Evolutionary conservation across 2,797 vertebrate species (phyloP), one percentile per base, ranked within the genome.

Genomic region (Leucoraja ocellata): DNA sequence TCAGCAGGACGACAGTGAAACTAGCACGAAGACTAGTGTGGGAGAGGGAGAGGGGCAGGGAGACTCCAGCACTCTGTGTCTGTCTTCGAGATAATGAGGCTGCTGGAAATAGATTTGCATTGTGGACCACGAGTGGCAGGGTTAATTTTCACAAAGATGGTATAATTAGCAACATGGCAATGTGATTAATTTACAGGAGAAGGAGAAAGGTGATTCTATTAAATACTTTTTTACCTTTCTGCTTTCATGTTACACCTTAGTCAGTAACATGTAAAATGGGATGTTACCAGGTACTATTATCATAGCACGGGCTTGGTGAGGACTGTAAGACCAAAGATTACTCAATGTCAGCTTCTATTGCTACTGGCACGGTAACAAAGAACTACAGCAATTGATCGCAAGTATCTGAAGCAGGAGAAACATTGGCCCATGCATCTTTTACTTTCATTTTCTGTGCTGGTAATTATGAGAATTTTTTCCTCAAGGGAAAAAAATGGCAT

Each of bases 311-410:
- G 28, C 5, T 71, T 91, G 63, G 71, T 16, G 39, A 63, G 71
- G 5, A 68, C 63, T n/a, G 9, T 91, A 14, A 39, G 61, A 63
- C 86, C 7, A 36, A 73, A 36, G 14, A 68, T 71, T 91, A 18
- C n/a, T 68, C 86, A 91, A 32, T 91, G 86, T 63, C 86, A 36
- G 36, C 71, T 91, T 63, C 71, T 32, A 36, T 32, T 71, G 86
- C 86, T 71, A 65, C 63, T 71, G 86, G 86, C 86, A 68, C 4
- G n/a, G 65, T 39, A 71, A 68, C 63, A 71, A 91, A 61, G 80
- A 83, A 83, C 16, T 28, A 13, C n/a, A 54, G 25, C 54, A 61
- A 84, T 84, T 71, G 63, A 32, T 39, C 71, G n/a, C 32, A 39
- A 32, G 39, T 91, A 68, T n/a, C 6, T 32, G 84, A 68, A 32